Evolutionary conservation across 2,797 vertebrate species (phyloP), one percentile per base, ranked within the genome.

Genomic region (Linurgus olivaceus): DNA sequence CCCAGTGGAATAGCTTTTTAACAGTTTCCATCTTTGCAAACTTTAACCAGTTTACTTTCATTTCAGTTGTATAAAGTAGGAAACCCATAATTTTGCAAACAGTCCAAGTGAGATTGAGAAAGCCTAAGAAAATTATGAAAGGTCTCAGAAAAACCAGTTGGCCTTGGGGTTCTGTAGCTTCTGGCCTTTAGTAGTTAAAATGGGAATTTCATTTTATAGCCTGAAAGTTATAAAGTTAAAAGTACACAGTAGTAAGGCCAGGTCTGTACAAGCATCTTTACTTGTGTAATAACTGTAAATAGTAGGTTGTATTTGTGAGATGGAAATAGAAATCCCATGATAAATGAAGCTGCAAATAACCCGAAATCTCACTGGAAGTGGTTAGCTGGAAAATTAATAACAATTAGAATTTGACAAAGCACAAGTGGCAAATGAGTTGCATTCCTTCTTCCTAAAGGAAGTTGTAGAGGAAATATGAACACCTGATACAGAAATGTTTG

Each of bases 351-450:
- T 75, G 68, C 72, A 96, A 95, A 89, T 62, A 94, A 44, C 58
- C 76, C 94, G 89, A 94, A 97, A 66, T 85, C 92, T 95, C 78
- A 48, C 90, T 95, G 78, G 81, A 91, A 78, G 47, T 91, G 58
- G 45, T 70, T 95, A 72, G 51, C 65, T 89, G 47, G 55, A 90
- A 95, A 94, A 96, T 97, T 95, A 96, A 96, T 95, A 95, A 94
- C 87, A 96, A 96, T 97, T 96, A 96, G 75, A 86, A 72, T 91
- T 52, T 94, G 85, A 94, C 88, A 93, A 91, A 86, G 51, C 79
- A 76, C 79, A 75, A 90, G 82, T 67, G 85, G 93, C 58, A 97
- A 95, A 81, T 79, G 51, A 88, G 86, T 95, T 96, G 58, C 91
- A 94, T 94, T 96, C 79, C 55, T 93, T 89, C 76, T 95, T 95